Evolutionary conservation across 2,888 invertebrate genomes (phyloP).

Genomic region (Keiferia lycopersicella): DNA sequence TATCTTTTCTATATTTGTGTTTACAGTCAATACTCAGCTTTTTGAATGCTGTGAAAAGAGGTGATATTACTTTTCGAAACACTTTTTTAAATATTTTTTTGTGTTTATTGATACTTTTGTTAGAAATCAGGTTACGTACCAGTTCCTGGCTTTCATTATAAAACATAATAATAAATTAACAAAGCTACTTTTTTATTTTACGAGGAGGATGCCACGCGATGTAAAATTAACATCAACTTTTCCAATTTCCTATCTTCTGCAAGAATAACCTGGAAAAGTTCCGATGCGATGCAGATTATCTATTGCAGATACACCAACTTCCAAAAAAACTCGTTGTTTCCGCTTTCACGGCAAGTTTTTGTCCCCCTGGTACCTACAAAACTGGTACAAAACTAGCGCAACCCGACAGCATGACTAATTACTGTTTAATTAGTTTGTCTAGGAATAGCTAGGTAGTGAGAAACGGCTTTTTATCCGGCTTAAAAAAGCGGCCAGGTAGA

Average conservation of each 20-base stretch:
- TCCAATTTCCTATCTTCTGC: too few species aligned
- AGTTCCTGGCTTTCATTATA: too few species aligned
- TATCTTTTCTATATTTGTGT: neutral
- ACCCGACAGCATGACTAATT: conserved; percentile 7
- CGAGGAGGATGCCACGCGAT: too few species aligned
- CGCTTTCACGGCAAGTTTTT: conserved; percentile 8
- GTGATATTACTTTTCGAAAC: neutral
- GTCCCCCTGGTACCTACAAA: too few species aligned
- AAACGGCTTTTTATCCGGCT: neutral
- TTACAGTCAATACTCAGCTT: neutral
- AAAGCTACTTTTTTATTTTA: too few species aligned
- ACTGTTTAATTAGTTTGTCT: conserved; percentile 4
- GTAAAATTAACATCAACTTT: too few species aligned
- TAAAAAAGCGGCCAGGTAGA: too few species aligned
- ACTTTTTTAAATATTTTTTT: neutral
- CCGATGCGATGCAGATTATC: too few species aligned
- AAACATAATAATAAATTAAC: too few species aligned
- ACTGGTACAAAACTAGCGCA: conserved; percentile 1
- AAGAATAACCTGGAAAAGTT: too few species aligned
- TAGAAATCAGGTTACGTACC: too few species aligned
- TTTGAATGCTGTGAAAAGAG: neutral
- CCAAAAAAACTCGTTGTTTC: neutral
- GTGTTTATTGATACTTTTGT: neutral
- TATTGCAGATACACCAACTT: too few species aligned
- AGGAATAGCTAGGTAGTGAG: neutral